Conservation (phyloP, 2,113 vertebrate genomes). For the Onychostoma macrolepis region DNA sequence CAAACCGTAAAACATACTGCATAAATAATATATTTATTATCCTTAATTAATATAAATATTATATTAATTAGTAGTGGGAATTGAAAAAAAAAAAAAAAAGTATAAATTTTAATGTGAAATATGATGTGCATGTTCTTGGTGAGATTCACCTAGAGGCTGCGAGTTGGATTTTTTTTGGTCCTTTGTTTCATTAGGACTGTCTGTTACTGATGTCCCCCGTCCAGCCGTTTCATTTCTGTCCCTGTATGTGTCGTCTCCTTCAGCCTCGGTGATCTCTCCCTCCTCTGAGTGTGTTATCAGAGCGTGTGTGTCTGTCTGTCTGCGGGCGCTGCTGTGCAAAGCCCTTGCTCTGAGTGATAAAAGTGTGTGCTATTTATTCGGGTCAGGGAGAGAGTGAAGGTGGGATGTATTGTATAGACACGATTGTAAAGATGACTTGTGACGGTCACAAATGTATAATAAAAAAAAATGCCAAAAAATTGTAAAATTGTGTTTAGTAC, state of each 20-base stretch:
- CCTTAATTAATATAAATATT: no score
- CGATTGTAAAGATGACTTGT: conserved; percentile 64
- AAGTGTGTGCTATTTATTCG: conserved; percentile 73
- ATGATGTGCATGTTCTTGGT: not conserved
- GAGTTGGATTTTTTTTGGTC: conserved; percentile 26
- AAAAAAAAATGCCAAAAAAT: not conserved
- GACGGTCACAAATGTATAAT: conserved; percentile 42
- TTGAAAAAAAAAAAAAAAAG: not conserved
- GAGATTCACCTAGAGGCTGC: conserved; percentile 21
- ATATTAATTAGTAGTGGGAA: not conserved
- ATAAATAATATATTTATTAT: not conserved
- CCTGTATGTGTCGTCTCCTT: not conserved
- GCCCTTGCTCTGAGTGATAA: conserved; percentile 53
- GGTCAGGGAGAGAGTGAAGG: conserved; percentile 20
- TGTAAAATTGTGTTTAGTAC: not conserved
- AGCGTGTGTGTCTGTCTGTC: conserved; percentile 49
- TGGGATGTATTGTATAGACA: conserved; percentile 71
- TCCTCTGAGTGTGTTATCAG: conserved; percentile 35
- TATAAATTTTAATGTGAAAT: not conserved
- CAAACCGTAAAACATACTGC: not conserved
- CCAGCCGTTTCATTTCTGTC: not conserved
- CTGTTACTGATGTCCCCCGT: conserved; percentile 43
- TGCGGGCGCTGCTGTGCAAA: conserved; percentile 72
- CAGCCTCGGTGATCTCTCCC: not conserved
- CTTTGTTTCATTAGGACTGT: conserved; percentile 13